Evolutionary conservation across 2,888 invertebrate genomes (phyloP).

Genomic region (Polymixis lichenea): DNA sequence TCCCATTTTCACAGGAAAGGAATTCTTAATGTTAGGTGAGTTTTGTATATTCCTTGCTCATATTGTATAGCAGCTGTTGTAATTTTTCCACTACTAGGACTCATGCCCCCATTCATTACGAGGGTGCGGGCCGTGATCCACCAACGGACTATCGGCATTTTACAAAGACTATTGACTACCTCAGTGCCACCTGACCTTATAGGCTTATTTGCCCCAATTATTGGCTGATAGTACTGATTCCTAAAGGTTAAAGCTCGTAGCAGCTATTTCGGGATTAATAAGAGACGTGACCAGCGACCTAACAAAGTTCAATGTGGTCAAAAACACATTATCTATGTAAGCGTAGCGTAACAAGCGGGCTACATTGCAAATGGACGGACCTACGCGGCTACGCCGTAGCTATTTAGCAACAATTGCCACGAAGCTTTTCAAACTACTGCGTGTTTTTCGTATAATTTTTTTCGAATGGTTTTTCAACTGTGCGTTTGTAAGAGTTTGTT

Average conservation of each 20-base stretch:
- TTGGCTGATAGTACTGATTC: not conserved
- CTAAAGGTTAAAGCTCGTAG: not conserved
- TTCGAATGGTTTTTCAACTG: slow-evolving; percentile 20
- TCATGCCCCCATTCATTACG: not conserved
- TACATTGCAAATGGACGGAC: slow-evolving; percentile 15
- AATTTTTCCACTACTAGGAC: not conserved
- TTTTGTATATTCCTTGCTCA: not conserved
- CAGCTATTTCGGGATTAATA: slow-evolving; percentile 17
- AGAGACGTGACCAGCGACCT: slow-evolving; percentile 8
- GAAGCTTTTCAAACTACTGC: slow-evolving; percentile 25
- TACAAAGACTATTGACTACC: slow-evolving; percentile 1
- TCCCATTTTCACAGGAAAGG: not conserved
- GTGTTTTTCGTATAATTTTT: slow-evolving; percentile 3
- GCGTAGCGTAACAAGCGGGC: slow-evolving; percentile 15
- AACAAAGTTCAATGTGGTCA: slow-evolving; percentile 27
- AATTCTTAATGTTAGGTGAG: not conserved
- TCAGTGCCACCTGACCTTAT: slow-evolving; percentile 2
- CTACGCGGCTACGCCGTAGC: slow-evolving; percentile 42
- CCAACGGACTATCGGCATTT: not conserved
- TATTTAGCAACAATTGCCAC: slow-evolving; percentile 33
- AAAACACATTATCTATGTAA: slow-evolving; percentile 29
- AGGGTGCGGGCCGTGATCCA: not conserved
- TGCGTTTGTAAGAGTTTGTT: slow-evolving; percentile 6
- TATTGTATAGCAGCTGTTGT: not conserved
- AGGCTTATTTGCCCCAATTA: not conserved